Evolutionary conservation across 2,797 vertebrate genomes (phyloP), one percentile per base, ranked within the genome.

Genomic region (Morelia viridis): DNA sequence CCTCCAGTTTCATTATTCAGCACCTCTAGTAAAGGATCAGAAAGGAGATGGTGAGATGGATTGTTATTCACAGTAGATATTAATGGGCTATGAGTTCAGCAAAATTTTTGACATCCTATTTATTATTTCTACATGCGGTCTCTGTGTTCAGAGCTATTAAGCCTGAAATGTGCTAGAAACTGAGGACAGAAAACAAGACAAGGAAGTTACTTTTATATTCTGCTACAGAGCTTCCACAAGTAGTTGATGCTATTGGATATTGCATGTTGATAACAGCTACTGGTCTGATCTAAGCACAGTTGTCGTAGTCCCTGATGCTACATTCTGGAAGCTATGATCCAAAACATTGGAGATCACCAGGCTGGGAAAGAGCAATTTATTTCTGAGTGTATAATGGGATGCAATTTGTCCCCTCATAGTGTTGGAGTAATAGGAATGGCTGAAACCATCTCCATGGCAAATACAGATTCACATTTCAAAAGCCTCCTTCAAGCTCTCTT

Each of bases 401-500:
- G 57, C n/a, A 8, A n/a, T 68, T 85, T 89, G 71, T 41, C 57
- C 61, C 24, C 9, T 58, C 61, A 2, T 19, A 86, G 17, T 10
- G 13, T 19, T 76, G 80, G 19, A 28, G 22, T 41, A 58, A 87
- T 53, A 58, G 84, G 13, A 12, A 17, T 71, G 71, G 22, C 28
- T 89, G 13, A n/a, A 85, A 28, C 6, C 53, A 58, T 31, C 22
- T 91, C 28, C 0, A 1, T 56, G 93, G 17, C 80, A 26, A 31
- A n/a, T 68, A 58, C 65, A 71, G 57, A 61, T 71, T 50, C 83
- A 50, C 17, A n/a, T 58, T 31, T 92, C 35, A 46, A 85, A 89
- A 89, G 80, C 88, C 65, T 60, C 61, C 53, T 85, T 92, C 88
- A 58, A 84, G 87, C 4, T 35, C 19, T 89, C 80, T 86, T 68